Percentiles rank a stretch among this genome's conserved stretches.
Evolutionary conservation across 2,113 vertebrate genomes (phyloP).

Genomic region (Piaya cayana): DNA sequence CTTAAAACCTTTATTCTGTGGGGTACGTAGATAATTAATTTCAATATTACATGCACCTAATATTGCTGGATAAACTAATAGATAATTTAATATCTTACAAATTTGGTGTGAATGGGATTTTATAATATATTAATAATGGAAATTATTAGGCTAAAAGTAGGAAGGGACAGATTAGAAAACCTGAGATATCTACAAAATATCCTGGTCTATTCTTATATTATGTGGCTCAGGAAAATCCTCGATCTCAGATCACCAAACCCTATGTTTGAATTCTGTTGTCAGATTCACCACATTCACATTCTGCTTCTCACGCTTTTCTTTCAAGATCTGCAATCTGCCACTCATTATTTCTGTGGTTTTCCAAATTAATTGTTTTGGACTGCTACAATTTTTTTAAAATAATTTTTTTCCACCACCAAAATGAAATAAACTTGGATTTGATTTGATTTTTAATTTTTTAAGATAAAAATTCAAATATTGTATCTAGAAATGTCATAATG

Average conservation of each 20-base stretch:
- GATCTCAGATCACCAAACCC: background rate
- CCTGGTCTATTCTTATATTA: background rate
- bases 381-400: background rate
- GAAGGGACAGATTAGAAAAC: background rate
- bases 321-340: background rate
- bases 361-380: background rate
- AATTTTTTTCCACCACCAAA: background rate
- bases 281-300: background rate
- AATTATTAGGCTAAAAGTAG: background rate
- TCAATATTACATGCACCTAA: background rate
- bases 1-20: background rate
- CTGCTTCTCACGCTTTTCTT: background rate
- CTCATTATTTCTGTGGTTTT: background rate
- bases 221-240: background rate
- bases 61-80: background rate
- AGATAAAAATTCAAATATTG: background rate
- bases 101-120: background rate
- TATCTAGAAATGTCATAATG: background rate
- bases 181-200: fast-evolving
- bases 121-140: background rate
- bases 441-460: background rate
- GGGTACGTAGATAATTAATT: fast-evolving
- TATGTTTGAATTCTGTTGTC: background rate
- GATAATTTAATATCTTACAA: background rate
- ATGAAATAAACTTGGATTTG: background rate